Conservation (phyloP, 2,888 invertebrate species). For the Lithophane semibrunnea region DNA sequence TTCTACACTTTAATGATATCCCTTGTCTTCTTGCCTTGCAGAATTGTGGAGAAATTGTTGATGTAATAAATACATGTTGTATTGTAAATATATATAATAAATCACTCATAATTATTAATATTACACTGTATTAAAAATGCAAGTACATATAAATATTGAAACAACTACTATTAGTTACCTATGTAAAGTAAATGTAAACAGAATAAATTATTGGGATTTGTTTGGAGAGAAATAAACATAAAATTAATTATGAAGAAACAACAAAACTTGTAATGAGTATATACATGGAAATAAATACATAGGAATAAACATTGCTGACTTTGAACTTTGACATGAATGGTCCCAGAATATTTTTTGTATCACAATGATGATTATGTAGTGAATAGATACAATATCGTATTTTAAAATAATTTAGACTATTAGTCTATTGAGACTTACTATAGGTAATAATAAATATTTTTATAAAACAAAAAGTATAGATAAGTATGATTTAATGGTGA, state of each 20-base stretch:
- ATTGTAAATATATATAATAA: slow-evolving; percentile 62
- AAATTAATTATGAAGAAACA: not conserved
- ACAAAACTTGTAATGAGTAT: not conserved
- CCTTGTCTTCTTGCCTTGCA: slow-evolving; percentile 68
- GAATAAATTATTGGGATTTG: not conserved
- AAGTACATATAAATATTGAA: slow-evolving; percentile 29
- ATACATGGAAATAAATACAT: slow-evolving; percentile 25
- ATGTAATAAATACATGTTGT: slow-evolving; percentile 74
- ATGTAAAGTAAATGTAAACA: slow-evolving; percentile 24
- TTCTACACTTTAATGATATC: slow-evolving; percentile 61
- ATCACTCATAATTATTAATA: slow-evolving; percentile 52
- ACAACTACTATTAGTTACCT: slow-evolving; percentile 24
- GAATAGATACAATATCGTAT: slow-evolving; percentile 21
- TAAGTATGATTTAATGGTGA: slow-evolving; percentile 36
- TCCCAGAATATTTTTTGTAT: slow-evolving; percentile 24
- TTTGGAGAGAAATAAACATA: slow-evolving; percentile 2
- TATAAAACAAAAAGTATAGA: slow-evolving; percentile 24
- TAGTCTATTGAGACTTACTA: not conserved
- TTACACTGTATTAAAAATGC: slow-evolving; percentile 39
- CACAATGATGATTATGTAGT: slow-evolving; percentile 25
- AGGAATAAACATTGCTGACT: slow-evolving; percentile 49
- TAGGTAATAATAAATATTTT: slow-evolving; percentile 26
- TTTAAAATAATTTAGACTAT: not conserved
- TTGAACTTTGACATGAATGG: slow-evolving; percentile 37
- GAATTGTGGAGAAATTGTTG: slow-evolving; percentile 69